Evolutionary conservation across 92 coral and sea anemone species (phyloP), one percentile per base, ranked within the genome.

Genomic region (Parazoanthus atlanticus): DNA sequence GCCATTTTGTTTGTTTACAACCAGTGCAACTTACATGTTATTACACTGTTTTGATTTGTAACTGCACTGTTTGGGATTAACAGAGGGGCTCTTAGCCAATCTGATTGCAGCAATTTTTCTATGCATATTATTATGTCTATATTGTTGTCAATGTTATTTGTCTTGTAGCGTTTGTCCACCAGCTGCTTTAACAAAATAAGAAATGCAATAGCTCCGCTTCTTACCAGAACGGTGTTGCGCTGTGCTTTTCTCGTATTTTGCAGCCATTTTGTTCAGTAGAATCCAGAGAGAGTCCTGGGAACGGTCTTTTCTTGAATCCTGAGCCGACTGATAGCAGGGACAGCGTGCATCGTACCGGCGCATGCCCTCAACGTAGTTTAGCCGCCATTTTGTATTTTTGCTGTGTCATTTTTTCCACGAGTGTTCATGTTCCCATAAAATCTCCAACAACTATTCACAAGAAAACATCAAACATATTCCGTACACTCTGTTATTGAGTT

Each of bases 351-450:
- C 79, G 46, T 56, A 28, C 2, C 2, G 28, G 79, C 78, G 78
- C 87, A 84, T 84, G 87, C 87, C n/a, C 61, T 23, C 31, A 17
- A 8, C 23, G 6, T 25, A 19, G 64, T 12, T 30, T 11, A 19
- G 74, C 34, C 79, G 87, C 87, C 87, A 84, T 84, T 17, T 70
- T 69, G 64, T 69, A 43, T 46, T 69, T 31, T 43, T 84, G 87
- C 87, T 71, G 87, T 84, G 87, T 84, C 87, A 84, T 84, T 31
- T 83, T n/a, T 84, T 75, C 61, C 66, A 84, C 78, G 43, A 69
- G 40, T 15, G 5, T 71, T 67, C 23, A 28, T 15, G 5, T 71
- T 67, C 23, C 33, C 43, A 81, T 26, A 88, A 81, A 58, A 49
- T 69, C 41, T 15, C 30, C 7, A 25, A 3, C 17, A 71, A 82